A percentile compares a stretch with the other conserved stretches of the same genome.
These are phyloP conservation scores for Coranthus polyacanthus DNA, from an alignment of 2,797 vertebrate genomes.

Conservation along the genomic window DNA sequence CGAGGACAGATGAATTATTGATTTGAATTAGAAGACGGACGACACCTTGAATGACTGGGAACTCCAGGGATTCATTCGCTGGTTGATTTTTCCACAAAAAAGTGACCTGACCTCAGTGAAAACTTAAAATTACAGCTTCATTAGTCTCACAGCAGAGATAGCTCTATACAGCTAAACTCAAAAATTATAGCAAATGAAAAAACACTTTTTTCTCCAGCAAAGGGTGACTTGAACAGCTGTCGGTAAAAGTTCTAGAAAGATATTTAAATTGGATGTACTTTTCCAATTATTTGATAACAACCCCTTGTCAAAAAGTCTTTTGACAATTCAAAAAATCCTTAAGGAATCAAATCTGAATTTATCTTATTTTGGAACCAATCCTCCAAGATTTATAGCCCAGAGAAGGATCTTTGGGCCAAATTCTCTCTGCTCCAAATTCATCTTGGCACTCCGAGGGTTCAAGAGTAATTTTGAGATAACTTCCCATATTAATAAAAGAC, in stretches of 20 bases:
- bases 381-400: slow-evolving; percentile 68
- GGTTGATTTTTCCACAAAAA: no score
- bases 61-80: no score
- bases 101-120: no score
- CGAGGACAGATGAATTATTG: slow-evolving; percentile 50
- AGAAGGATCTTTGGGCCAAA: slow-evolving; percentile 71
- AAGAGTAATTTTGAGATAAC: slow-evolving; percentile 82
- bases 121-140: no score
- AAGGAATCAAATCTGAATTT: slow-evolving; percentile 72
- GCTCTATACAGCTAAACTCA: no score
- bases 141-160: no score
- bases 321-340: slow-evolving; percentile 70
- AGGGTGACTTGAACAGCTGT: slow-evolving; percentile 38
- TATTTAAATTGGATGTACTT: slow-evolving; percentile 76
- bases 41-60: no score
- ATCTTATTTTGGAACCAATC: slow-evolving; percentile 79
- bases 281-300: slow-evolving; percentile 84
- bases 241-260: slow-evolving; percentile 61
- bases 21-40: slow-evolving; percentile 34
- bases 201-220: no score
- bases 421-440: slow-evolving; percentile 74
- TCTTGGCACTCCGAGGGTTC: slow-evolving; percentile 78
- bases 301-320: slow-evolving; percentile 74
- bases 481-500: slow-evolving; percentile 80
- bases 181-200: no score